Evolutionary conservation across 2,113 vertebrate species (phyloP), one percentile per base, ranked within the genome.

Genomic region (Saccopteryx leptura): DNA sequence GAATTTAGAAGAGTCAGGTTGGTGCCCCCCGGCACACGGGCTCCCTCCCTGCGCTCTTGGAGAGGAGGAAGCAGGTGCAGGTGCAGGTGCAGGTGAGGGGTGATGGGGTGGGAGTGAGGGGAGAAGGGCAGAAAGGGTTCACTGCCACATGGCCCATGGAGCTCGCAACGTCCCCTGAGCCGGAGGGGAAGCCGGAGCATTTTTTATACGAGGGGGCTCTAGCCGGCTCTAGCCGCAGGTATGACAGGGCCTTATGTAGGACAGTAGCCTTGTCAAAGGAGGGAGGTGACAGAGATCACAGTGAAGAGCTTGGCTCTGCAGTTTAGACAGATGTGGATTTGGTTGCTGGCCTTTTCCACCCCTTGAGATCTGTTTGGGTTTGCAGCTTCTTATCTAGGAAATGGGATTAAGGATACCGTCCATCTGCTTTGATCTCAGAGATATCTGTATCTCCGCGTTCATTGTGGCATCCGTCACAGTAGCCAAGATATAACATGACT

Each of bases 81-180:
- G n/a, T n/a, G n/a, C n/a, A n/a, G n/a, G n/a, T n/a, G 23, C 4
- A 10, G 17, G 26, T 6, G 9, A 0, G 21, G 18, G 1, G 19
- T 2, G 24, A n/a, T 9, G 52, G 33, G 33, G 13, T 15, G 52
- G 14, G 48, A 60, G 46, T 31, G 7, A 26, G 60, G 65, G 33
- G 2, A 75, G n/a, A 72, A 19, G 50, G 72, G 56, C 9, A 56
- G 18, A 50, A 14, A 11, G 56, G 19, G 39, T 26, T n/a, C 66
- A 33, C 28, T 28, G 5, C 0, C 19, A 60, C 4, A 23, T 48
- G n/a, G 46, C 11, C 5, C 1, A 13, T 0, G 0, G n/a, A 18
- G 8, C 4, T 66, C 17, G n/a, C 24, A 48, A 46, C 58, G 3
- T 13, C 39, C 52, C 13, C 76, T 52, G 24, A n/a, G 56, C 61